Evolutionary conservation across 2,888 invertebrate genomes (phyloP), one percentile per base, ranked within the genome.

Genomic region (Drosophila antonietae): DNA sequence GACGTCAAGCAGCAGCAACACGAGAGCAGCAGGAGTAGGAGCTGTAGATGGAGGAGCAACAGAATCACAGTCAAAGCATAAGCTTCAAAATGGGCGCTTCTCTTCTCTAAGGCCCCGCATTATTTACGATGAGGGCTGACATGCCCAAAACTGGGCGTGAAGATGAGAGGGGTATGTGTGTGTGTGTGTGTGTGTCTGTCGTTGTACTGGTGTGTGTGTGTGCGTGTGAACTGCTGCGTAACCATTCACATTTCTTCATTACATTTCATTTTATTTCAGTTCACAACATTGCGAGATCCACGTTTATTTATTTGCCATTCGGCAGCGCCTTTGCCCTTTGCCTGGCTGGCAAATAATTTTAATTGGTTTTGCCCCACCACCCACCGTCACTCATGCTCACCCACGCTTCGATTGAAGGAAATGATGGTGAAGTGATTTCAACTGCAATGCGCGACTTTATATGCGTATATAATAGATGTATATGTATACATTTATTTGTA

Each of bases 41-140:
- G 4, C 37, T n/a, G 43, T 2, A 60, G 33, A 35, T n/a, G 55
- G 55, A 39, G 37, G 3, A 73, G 62, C 39, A 68, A 33, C 52
- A 74, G 77, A 78, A 78, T 78, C 77, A 80, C 77, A 80, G 77
- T 53, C 80, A 80, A 78, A 80, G 80, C 80, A 71, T 75, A 78
- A 78, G 77, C 77, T 78, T 71, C 41, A 78, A 78, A 78, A 79
- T 78, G 82, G 66, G 65, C 72, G 56, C 77, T 68, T 73, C 73
- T 83, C 86, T 86, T 70, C 73, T 86, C 89, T 88, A 86, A 83
- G 87, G 87, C 73, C 47, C 83, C 87, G 83, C 81, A 83, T 88
- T 88, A 83, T 83, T 86, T 88, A 88, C 83, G 83, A 88, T 72
- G 68, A 44, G 33, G 63, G 49, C 80, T 79, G 77, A 71, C 80